A percentile compares a stretch with the other conserved stretches of the same genome.
Evolutionary conservation across 1,140 invertebrate genomes (phyloP).

Genomic region (Tribolium castaneum): DNA sequence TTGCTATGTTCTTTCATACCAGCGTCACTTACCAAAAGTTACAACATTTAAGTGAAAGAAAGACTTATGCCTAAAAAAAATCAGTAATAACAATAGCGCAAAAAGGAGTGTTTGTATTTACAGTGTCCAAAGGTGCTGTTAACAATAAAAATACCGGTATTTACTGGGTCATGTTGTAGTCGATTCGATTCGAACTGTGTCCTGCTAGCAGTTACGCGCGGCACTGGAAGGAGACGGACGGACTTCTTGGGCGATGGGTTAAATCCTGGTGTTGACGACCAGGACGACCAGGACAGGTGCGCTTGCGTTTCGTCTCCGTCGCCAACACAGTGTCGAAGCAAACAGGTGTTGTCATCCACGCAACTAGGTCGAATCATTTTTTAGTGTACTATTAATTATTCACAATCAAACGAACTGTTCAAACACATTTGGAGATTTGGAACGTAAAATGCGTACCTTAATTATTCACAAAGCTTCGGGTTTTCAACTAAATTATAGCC

Average conservation of each 20-base stretch:
- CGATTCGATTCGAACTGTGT: background rate
- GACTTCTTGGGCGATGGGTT: background rate
- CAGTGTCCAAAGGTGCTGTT: constrained; percentile 20
- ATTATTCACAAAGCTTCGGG: background rate
- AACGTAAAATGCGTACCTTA: background rate
- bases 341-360: constrained; percentile 26
- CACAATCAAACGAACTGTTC: constrained; percentile 4
- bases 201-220: background rate
- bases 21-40: background rate
- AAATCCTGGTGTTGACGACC: constrained; percentile 13
- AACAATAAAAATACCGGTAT: constrained; percentile 38
- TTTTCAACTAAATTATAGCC: too few species aligned
- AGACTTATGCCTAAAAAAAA: constrained; percentile 10
- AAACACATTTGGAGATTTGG: background rate
- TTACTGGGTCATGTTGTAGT: constrained; percentile 39
- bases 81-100: background rate
- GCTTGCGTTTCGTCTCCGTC: constrained; percentile 34
- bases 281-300: constrained; percentile 10
- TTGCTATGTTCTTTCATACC: background rate
- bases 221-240: constrained; percentile 37
- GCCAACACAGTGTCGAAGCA: background rate
- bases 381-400: constrained; percentile 10
- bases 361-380: constrained; percentile 27
- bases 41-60: background rate
- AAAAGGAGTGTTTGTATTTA: constrained; percentile 15